Conservation (phyloP, 2,888 invertebrate species). For the Pachliopta kotzebuea region DNA sequence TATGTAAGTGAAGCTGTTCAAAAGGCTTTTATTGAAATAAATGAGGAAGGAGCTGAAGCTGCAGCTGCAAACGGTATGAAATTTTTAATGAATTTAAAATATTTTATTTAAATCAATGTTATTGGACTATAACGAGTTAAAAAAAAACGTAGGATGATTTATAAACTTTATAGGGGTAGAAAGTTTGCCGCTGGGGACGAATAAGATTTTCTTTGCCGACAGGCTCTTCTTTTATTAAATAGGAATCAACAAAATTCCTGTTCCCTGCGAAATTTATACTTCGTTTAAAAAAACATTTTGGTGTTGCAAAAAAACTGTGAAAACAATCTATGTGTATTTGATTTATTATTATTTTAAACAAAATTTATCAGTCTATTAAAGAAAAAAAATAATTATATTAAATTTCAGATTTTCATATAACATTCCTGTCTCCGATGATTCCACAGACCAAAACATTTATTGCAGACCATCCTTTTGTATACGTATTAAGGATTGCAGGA, state of each 20-base stretch:
- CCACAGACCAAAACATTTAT: constrained; percentile 33
- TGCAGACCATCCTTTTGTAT: constrained; percentile 53
- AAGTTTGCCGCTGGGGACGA: background rate
- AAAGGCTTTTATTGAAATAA: constrained; percentile 91
- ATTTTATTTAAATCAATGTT: background rate
- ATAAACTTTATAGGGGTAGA: constrained; percentile 16
- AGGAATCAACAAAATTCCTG: constrained; percentile 25
- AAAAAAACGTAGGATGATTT: background rate
- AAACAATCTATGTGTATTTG: background rate
- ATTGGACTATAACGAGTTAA: too few species aligned
- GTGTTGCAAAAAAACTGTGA: too few species aligned
- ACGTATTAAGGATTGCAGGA: constrained; percentile 38
- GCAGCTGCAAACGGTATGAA: constrained; percentile 88
- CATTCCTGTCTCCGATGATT: constrained; percentile 35
- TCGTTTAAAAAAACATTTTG: background rate
- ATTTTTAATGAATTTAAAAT: background rate
- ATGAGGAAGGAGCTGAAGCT: constrained; percentile 93
- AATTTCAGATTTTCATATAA: constrained; percentile 36
- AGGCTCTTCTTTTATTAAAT: constrained; percentile 38
- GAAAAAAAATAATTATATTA: constrained; percentile 7
- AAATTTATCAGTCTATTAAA: background rate
- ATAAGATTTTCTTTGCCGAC: constrained; percentile 29
- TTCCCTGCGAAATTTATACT: constrained; percentile 36
- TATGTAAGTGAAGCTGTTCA: constrained; percentile 85
- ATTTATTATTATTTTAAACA: background rate